These are phyloP conservation scores for Papilio helenus DNA, from an alignment of 1,140 invertebrate genomes.

Conservation along the genomic window DNA sequence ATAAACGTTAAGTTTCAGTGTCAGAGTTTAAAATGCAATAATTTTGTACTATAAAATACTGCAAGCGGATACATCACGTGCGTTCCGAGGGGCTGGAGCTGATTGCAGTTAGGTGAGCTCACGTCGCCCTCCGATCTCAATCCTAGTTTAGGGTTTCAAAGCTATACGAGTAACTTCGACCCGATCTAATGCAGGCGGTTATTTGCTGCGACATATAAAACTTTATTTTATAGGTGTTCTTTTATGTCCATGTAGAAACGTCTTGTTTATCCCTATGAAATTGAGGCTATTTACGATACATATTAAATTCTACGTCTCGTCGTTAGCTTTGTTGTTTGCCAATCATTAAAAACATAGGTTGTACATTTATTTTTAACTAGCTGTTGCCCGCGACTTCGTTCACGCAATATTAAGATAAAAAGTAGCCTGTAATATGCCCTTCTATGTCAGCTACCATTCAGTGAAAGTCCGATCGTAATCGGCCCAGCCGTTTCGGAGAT, in stretches of 20 bases:
- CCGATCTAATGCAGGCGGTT: slow-evolving; percentile 8
- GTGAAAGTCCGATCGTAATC: no score
- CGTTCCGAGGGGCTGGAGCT: slow-evolving; percentile 63
- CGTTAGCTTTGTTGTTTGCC: not conserved
- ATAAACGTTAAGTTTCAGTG: slow-evolving; percentile 33
- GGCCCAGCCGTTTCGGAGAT: no score
- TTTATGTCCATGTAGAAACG: not conserved
- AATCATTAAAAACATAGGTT: not conserved
- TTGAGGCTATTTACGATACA: not conserved
- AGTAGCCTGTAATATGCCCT: no score
- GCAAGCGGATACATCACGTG: slow-evolving; percentile 68
- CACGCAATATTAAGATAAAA: no score
- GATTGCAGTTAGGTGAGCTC: slow-evolving; percentile 69
- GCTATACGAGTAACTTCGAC: slow-evolving; percentile 39
- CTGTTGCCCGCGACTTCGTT: not conserved
- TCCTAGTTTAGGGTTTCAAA: slow-evolving; percentile 54
- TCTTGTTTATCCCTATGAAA: slow-evolving; percentile 4
- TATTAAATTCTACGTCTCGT: not conserved
- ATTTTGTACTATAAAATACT: slow-evolving; percentile 48
- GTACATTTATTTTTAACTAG: not conserved
- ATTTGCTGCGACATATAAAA: not conserved
- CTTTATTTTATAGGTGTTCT: slow-evolving; percentile 16
- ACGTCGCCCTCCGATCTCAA: slow-evolving; percentile 52
- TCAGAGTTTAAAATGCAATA: slow-evolving; percentile 43
- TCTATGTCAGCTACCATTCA: no score